Conservation (phyloP, 2,113 vertebrate genomes). For the Xyliphius kryptos region DNA sequence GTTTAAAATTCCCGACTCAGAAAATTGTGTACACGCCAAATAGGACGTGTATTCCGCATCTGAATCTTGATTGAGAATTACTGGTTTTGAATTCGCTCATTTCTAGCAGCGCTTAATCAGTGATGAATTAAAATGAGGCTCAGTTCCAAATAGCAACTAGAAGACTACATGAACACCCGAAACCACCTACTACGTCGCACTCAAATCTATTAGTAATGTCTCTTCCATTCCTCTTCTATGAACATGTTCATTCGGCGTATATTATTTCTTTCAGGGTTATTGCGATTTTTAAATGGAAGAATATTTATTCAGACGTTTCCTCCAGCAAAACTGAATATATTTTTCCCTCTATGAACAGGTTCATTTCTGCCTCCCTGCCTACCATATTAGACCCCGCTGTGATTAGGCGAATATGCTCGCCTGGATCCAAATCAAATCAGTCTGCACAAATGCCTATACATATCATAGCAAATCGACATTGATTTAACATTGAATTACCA, state of each 20-base stretch:
- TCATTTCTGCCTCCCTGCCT: conserved; percentile 9
- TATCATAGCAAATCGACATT: too few species aligned
- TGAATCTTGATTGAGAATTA: not conserved
- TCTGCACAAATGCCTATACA: conserved; percentile 3
- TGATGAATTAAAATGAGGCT: conserved; percentile 1
- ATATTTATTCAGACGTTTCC: conserved; percentile 27
- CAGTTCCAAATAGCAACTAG: not conserved
- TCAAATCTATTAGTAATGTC: not conserved
- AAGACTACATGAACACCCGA: not conserved
- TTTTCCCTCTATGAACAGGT: conserved; percentile 27
- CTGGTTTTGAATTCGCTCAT: too few species aligned
- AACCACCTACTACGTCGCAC: not conserved
- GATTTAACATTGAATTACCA: too few species aligned
- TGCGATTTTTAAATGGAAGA: conserved; percentile 30
- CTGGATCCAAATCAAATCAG: conserved; percentile 21
- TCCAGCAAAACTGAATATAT: conserved; percentile 35
- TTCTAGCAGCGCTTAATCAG: conserved; percentile 11
- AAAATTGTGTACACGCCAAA: too few species aligned
- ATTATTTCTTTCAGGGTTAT: conserved; percentile 12
- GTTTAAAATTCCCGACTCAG: too few species aligned
- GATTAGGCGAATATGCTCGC: conserved; percentile 13
- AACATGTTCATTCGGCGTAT: conserved; percentile 15
- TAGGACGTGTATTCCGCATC: too few species aligned
- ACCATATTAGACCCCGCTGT: conserved; percentile 20
- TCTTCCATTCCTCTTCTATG: conserved; percentile 5